Percentiles rank a stretch among this genome's conserved stretches.
Conservation (phyloP, 2,888 invertebrate species). For the Pelosia muscerda region DNA sequence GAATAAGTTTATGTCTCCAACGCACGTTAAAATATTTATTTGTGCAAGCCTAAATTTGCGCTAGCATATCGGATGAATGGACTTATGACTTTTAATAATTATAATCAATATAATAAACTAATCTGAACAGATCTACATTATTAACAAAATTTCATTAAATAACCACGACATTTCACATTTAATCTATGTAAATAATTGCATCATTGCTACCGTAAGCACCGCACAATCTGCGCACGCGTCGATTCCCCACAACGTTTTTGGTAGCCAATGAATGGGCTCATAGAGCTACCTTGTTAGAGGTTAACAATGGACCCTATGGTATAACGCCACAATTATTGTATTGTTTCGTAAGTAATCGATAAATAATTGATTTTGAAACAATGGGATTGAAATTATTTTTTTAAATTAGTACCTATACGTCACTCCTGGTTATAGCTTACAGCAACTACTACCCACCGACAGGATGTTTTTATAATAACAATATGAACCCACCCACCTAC, state of each 20-base stretch:
- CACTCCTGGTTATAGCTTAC: background rate
- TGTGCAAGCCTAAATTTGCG: too few relatives aligned
- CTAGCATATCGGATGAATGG: too few relatives aligned
- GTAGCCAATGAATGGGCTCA: slow-evolving; percentile 32
- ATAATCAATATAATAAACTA: too few relatives aligned
- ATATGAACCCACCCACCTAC: too few relatives aligned
- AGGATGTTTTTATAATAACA: too few relatives aligned
- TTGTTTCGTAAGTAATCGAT: slow-evolving; percentile 15
- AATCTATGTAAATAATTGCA: background rate
- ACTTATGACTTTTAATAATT: too few relatives aligned
- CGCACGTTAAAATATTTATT: too few relatives aligned
- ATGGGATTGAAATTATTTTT: slow-evolving; percentile 15
- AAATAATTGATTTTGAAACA: slow-evolving; percentile 21
- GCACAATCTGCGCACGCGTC: slow-evolving; percentile 25
- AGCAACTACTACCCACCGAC: too few relatives aligned
- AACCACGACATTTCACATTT: too few relatives aligned
- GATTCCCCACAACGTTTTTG: slow-evolving; percentile 26
- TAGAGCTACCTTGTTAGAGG: slow-evolving; percentile 38
- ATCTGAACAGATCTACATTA: too few relatives aligned
- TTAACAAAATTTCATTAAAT: background rate
- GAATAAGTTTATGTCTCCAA: too few relatives aligned
- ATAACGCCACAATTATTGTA: slow-evolving; percentile 16
- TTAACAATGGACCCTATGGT: slow-evolving; percentile 30
- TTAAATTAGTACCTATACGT: slow-evolving; percentile 16
- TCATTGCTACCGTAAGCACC: background rate